Base-by-base conservation (phyloP, 2,113 vertebrate species). In the Odobenus rosmarus region DNA sequence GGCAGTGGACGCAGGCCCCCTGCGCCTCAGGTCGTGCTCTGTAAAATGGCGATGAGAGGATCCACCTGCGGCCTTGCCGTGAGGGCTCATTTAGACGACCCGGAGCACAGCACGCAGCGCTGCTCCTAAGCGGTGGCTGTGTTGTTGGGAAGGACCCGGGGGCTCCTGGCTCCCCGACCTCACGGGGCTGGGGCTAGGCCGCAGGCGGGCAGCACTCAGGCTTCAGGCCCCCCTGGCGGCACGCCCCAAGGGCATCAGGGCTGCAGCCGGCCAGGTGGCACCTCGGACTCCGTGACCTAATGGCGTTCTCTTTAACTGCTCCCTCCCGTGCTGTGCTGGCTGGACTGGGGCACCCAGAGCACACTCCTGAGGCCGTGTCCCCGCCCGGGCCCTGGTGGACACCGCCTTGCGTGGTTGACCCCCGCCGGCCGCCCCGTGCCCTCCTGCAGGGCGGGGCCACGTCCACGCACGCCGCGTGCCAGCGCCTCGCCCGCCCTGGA, bases 351-450 rank as follows among this genome's bases (percentile, higher is more conserved):
- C 15, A 2, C 14, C 4, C 23, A 31, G 36, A 74, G 39, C 46
- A 1, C 57, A 11, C 36, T 74, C 71, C 71, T 3, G 36, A 42
- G 11, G 11, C 36, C 36, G 1, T 3, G 71, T 42, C 71, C 71
- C 21, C 36, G 3, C 64, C 36, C 2, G 11, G 71, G 21, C 21
- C 71, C 71, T 0, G 23, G 42, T 4, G 15, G 49, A 9, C 28
- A 31, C 31, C 51, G 0, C 36, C 23, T 36, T 4, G 1, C 15
- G 10, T 36, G 8, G 13, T 42, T 4, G 62, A 10, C 24, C 31
- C 36, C 5, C 1, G 21, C 19, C 0, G 0, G 24, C 69, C 69
- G 0, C 53, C 36, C 16, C 0, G 2, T 23, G 69, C 19, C 72
- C 53, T 24, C 26, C 33, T 18, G 21, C 26, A 36, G 33, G 79